Evolutionary conservation across 2,113 vertebrate genomes (phyloP).

Genomic region (Peromyscus maniculatus): DNA sequence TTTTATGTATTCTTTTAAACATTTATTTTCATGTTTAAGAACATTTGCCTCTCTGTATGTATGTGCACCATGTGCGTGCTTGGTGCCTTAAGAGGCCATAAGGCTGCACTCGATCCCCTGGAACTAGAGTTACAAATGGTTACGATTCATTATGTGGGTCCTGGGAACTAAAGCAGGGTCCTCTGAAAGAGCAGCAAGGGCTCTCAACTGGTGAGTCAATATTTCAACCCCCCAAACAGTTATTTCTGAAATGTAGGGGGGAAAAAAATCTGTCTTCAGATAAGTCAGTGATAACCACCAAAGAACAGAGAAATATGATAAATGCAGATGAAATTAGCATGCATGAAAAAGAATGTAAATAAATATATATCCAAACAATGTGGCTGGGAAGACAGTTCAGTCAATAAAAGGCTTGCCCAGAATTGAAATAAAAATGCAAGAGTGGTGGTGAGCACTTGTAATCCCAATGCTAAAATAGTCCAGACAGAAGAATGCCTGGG

Average conservation of each 20-base stretch:
- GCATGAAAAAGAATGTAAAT: neutral
- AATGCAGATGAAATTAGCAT: slow-evolving; percentile 35
- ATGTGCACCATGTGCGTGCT: neutral
- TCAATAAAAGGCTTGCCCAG: neutral
- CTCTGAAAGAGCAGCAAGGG: neutral
- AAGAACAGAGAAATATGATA: neutral
- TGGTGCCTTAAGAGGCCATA: neutral
- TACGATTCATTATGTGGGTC: neutral
- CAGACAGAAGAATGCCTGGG: neutral
- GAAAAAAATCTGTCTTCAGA: neutral
- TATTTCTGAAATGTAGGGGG: neutral
- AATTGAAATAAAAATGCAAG: neutral
- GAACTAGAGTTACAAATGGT: neutral
- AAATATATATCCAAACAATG: neutral
- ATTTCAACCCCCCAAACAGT: neutral
- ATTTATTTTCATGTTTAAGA: neutral
- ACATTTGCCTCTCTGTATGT: neutral
- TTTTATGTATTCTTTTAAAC: neutral
- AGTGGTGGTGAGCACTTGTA: neutral
- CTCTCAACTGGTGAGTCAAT: neutral
- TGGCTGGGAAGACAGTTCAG: neutral
- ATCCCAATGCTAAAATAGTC: no score
- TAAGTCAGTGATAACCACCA: neutral
- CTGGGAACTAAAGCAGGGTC: neutral
- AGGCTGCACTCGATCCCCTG: neutral